Conservation (phyloP, 2,888 invertebrate species). For the Epirrhoe tristata region DNA sequence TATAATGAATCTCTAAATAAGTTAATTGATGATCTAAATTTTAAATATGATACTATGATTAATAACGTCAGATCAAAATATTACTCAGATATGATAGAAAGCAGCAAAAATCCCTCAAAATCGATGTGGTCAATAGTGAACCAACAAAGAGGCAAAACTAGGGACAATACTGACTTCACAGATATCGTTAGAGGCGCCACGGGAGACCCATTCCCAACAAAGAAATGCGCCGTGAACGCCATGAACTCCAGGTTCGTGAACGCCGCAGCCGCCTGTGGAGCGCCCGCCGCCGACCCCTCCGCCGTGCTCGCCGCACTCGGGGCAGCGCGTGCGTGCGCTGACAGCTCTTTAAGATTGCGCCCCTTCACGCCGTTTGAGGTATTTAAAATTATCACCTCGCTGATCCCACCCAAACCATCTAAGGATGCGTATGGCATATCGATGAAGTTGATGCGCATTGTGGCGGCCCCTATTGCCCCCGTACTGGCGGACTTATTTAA, state of each 20-base stretch:
- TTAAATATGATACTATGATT: background rate
- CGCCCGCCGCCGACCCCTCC: no score
- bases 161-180: no score
- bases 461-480: background rate
- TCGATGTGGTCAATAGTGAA: slow-evolving; percentile 4
- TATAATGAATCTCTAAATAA: no score
- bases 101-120: slow-evolving; percentile 6
- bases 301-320: no score
- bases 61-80: background rate
- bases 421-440: no score
- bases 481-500: background rate
- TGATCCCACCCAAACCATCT: no score
- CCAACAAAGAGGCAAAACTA: no score
- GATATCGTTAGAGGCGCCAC: background rate
- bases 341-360: no score
- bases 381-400: background rate
- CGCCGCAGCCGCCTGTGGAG: background rate
- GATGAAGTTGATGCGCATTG: background rate
- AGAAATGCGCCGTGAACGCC: background rate
- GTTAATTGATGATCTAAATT: background rate
- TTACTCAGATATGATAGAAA: slow-evolving; percentile 1
- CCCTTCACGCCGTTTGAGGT: background rate
- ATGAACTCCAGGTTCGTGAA: slow-evolving; percentile 1
- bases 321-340: background rate
- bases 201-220: background rate